A percentile compares a stretch with the other conserved stretches of the same genome.
Evolutionary conservation across 2,113 vertebrate species (phyloP).

Genomic region (Psophia crepitans): DNA sequence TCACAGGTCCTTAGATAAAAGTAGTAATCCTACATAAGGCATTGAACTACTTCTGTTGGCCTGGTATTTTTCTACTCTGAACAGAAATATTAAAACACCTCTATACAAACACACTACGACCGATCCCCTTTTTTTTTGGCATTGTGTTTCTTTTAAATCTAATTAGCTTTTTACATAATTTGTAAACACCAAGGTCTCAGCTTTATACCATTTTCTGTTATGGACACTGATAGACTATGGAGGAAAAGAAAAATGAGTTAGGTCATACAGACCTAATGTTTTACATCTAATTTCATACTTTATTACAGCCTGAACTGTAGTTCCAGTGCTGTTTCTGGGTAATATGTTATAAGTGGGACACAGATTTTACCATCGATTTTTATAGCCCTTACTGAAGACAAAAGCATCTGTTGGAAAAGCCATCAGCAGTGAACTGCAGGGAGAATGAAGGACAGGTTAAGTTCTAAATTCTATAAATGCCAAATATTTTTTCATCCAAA

Average conservation of each 20-base stretch:
- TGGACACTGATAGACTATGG: neutral
- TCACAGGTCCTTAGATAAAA: neutral
- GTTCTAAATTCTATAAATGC: neutral
- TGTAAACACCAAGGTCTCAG: neutral
- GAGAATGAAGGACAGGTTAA: neutral
- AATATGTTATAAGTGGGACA: neutral
- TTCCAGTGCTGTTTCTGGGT: neutral
- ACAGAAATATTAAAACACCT: neutral
- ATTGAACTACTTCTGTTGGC: neutral
- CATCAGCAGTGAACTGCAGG: neutral
- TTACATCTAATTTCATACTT: neutral
- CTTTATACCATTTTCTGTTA: neutral
- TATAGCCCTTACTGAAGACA: neutral
- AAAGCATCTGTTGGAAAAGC: neutral
- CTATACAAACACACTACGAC: neutral
- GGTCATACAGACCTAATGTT: neutral
- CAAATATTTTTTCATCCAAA: neutral
- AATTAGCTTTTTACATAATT: neutral
- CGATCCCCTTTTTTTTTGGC: rapidly evolving
- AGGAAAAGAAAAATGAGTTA: neutral
- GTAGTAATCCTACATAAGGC: neutral
- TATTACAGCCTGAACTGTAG: neutral
- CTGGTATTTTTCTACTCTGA: neutral
- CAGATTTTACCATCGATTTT: neutral
- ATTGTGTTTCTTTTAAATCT: neutral